Base-by-base conservation (phyloP, 2,888 invertebrate species). In the Aromia moschata region DNA sequence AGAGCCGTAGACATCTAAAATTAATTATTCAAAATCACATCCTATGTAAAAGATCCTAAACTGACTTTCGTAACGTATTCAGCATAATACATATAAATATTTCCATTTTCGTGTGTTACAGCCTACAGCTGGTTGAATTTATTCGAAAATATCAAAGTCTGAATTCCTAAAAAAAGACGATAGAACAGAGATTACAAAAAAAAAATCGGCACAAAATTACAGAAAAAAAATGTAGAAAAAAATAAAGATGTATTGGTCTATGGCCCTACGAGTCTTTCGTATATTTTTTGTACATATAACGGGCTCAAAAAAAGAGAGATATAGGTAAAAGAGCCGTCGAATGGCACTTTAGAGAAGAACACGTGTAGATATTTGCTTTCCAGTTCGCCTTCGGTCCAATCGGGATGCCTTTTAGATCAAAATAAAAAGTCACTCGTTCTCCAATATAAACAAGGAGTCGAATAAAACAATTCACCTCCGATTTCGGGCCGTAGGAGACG, bases 401-500 rank as follows among this genome's bases (percentile, higher is more conserved):
- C 7, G 18, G 14, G 12, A 9, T 25, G 1, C n/a, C 12, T 25
- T 43, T 40, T 17, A 40, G 40, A 14, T 25, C 43, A 14, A 20
- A 18, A 47, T 37, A 20, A 20, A 37, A 36, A 47, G 18, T 37
- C 15, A 16, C 25, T 36, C 37, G 17, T 11, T 7, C 36, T 16
- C 4, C 37, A 17, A 44, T 16, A 46, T 46, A 40, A 51, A 40
- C 25, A 38, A 18, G 14, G 14, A 17, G 38, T 25, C 15, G 20
- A 51, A 38, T 15, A 51, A 62, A 64, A 46, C 46, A 46, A 46
- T 46, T 46, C 17, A 46, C 33, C 46, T 46, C 31, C 33, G 17
- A 37, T 18, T 36, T 47, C 37, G 33, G 36, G 18, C 18, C 12
- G 38, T 49, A 38, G 14, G 49, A 25, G 25, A 25, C 4, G 7